Conservation (phyloP, 1,140 invertebrate species). For the Cotesia vestalis region DNA sequence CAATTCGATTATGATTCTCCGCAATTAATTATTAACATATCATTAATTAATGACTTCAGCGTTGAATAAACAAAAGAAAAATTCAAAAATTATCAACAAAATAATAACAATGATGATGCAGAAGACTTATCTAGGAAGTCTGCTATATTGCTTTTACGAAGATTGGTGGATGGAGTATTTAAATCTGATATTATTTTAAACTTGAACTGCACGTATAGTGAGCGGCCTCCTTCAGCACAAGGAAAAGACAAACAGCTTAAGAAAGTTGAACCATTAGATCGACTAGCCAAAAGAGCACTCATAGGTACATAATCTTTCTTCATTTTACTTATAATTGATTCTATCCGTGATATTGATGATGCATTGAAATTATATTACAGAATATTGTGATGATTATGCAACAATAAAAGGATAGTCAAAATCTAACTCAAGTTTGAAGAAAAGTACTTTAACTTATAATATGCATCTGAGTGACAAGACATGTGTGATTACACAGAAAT, state of each 20-base stretch:
- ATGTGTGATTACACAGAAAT: no score
- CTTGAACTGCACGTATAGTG: neutral
- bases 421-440: no score
- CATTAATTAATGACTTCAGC: no score
- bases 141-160: neutral
- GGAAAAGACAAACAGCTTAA: neutral
- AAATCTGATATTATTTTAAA: neutral
- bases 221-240: neutral
- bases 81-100: no score
- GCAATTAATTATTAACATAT: no score
- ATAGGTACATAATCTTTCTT: neutral
- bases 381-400: no score
- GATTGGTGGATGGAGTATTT: neutral
- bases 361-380: neutral
- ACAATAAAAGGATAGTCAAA: no score
- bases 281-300: neutral
- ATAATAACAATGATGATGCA: neutral
- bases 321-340: conserved; percentile 9
- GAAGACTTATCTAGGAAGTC: neutral
- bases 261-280: neutral
- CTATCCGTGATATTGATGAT: neutral
- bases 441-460: no score
- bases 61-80: no score
- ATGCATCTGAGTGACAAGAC: no score
- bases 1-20: no score